Base-by-base conservation (phyloP, 2,113 vertebrate species). In the Ornithorhynchus anatinus region DNA sequence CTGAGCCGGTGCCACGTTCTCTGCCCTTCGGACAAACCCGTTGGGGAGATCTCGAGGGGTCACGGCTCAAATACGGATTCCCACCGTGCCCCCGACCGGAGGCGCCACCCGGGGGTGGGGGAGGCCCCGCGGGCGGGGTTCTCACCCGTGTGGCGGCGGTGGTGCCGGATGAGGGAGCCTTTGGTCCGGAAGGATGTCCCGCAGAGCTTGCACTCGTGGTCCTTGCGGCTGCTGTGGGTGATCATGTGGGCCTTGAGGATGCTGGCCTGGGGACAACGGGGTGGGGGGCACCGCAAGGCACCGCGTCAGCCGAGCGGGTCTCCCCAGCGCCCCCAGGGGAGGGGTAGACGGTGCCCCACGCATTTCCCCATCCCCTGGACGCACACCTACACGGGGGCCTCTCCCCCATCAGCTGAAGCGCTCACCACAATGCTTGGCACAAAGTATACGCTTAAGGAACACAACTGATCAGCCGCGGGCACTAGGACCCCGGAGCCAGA, bases 191-290 rank as follows among this genome's bases (percentile, higher is more conserved):
- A 99, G 22, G 95, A 94, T 7, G 94, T 96, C 5, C 91, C 95
- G 42, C 98, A 99, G 8, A 97, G 86, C 15, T 95, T 95, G 82
- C 98, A 99, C 48, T 94, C 91, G 19, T 98, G 99, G 88, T 97
- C 95, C 92, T 98, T 99, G 63, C 94, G 94, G 80, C 96, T 96
- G 74, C 95, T 97, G 86, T 99, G 98, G 4, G 96, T 99, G 84
- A 95, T 95, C 93, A 98, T 92, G 80, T 99, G 98, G 61, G 97
- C 97, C 80, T 96, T 97, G 72, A 99, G 93, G 81, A 98, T 99
- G 89, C 97, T 99, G 56, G 94, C 94, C 98, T 99, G 38, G 0
- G 4, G 67, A 44, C 57, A 57, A 56, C n/a, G n/a, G n/a, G n/a
- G n/a, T n/a, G n/a, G n/a, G n/a, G n/a, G n/a, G n/a, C n/a, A n/a